Base-by-base conservation (phyloP, 2,797 vertebrate genomes). In the Syndactyla subalaris region DNA sequence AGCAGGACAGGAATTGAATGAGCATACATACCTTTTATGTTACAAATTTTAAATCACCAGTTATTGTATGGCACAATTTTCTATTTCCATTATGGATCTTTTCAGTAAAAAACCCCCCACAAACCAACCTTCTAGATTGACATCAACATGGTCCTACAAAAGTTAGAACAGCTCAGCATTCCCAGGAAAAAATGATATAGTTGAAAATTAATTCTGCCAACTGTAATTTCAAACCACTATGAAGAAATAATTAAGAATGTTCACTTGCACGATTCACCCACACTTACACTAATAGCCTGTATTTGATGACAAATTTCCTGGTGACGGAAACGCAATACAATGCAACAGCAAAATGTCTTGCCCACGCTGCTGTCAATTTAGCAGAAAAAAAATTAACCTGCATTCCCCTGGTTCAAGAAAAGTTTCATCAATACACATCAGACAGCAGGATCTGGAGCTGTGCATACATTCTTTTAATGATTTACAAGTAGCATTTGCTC, bases 321-420 rank as follows among this genome's bases (percentile, higher is more conserved):
- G 73, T 76, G 77, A 93, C 6, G 52, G 89, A 94, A 95, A 81
- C 6, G 34, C 17, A 83, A 67, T 45, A 58, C n/a, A 81, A 61
- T 81, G 79, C 73, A 94, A 77, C 85, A 91, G 55, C 67, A 94
- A 93, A 94, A 57, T 10, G 48, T 57, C 74, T 92, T 95, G 71
- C 80, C 71, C 77, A 55, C 0, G 0, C 41, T 3, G 2, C 59
- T 13, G 20, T 67, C 59, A 80, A 76, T 81, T 89, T 81, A 89
- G 77, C 55, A 88, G 80, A 41, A 80, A 88, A 49, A 81, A 95
- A 92, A 93, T 68, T 41, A 92, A 95, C 74, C 30, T 65, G 65
- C 77, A 36, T 68, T 45, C 59, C 59, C 65, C 80, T 74, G 41
- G 41, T 82, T 92, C 81, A 88, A 80, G 57, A 85, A 90, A 86